These are phyloP conservation scores for Aleiodes alternator DNA, from an alignment of 2,888 invertebrate species.

Conservation along the genomic window DNA sequence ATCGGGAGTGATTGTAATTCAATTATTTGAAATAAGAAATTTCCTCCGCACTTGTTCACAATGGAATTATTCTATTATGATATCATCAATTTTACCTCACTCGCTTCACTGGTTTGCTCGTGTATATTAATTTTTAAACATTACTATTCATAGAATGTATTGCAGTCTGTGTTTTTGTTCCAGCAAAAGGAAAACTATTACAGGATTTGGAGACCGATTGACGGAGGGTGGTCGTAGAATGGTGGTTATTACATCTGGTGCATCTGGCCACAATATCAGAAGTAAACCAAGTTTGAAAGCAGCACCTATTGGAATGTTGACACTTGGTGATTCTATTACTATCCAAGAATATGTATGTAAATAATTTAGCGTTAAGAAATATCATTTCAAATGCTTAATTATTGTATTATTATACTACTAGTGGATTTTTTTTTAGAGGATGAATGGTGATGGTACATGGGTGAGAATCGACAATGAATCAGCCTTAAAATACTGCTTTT, in stretches of 20 bases:
- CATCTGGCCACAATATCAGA: constrained; percentile 85
- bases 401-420: constrained; percentile 54
- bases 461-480: constrained; percentile 80
- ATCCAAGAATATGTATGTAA: constrained; percentile 80
- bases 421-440: constrained; percentile 75
- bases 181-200: constrained; percentile 73
- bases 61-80: too few species aligned
- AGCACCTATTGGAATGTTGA: constrained; percentile 83
- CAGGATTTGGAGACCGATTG: constrained; percentile 74
- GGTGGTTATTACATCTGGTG: constrained; percentile 84
- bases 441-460: constrained; percentile 82
- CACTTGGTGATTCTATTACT: constrained; percentile 81
- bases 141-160: too few species aligned
- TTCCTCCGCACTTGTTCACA: too few species aligned
- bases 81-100: too few species aligned
- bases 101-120: too few species aligned
- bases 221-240: constrained; percentile 64
- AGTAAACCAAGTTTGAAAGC: constrained; percentile 82
- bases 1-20: too few species aligned
- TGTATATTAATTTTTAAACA: too few species aligned
- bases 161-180: constrained; percentile 44
- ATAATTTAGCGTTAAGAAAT: constrained; percentile 4
- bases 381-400: background rate
- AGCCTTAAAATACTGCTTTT: constrained; percentile 82
- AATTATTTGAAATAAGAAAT: too few species aligned